Base-by-base conservation (phyloP, 2,888 invertebrate species). In the Epinotia bilunana region DNA sequence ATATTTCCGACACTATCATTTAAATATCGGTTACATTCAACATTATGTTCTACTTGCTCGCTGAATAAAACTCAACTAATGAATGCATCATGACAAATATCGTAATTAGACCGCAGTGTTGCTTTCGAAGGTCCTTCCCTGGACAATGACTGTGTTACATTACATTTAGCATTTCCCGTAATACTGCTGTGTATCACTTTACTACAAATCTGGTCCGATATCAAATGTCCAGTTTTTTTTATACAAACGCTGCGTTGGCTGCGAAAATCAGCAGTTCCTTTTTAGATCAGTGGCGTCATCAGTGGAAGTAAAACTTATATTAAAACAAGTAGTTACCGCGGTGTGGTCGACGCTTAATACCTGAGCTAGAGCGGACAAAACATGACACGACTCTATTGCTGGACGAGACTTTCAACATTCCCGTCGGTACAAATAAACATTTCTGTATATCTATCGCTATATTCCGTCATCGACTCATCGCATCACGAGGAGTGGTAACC, bases 261-360 rank as follows among this genome's bases (percentile, higher is more conserved):
- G 65, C 70, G 63, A 70, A 71, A 71, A 64, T 70, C 64, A 64
- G 57, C 69, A 74, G 69, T 70, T 74, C 64, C 74, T 49, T 74
- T 58, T 74, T 70, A 43, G 58, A 58, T 74, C 60, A 70, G 57
- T 74, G 73, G 64, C 74, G 70, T 70, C 64, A 64, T 70, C 53
- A 63, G 39, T 70, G 58, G 3, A 49, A 49, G 64, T 70, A 74
- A 63, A 55, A 60, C 49, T 61, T 60, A 58, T 65, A 49, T 49
- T 20, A 46, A 69, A 43, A 53, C 69, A 63, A 74, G 69, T 74
- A 68, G 43, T 13, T 28, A 33, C 67, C 72, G 13, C 72, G 13
- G 46, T 69, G 46, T 74, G 61, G 39, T 46, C 46, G 49, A 57
- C 55, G 18, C 9, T 39, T 63, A n/a, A 20, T 58, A 61, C 71